These are phyloP conservation scores for Prinia subflava DNA, from an alignment of 2,113 vertebrate genomes.

Conservation along the genomic window DNA sequence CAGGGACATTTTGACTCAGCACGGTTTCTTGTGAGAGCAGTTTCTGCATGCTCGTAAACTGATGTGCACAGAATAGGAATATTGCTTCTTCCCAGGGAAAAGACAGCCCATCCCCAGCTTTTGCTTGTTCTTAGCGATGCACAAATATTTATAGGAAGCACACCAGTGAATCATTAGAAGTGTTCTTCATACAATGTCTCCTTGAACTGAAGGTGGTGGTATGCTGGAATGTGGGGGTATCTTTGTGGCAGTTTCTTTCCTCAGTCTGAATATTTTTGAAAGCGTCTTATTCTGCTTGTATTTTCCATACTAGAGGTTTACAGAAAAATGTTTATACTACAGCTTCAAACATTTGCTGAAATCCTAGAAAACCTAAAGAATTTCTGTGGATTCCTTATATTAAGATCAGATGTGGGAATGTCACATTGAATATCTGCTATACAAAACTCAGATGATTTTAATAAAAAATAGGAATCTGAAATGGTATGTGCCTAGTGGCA, in stretches of 20 bases:
- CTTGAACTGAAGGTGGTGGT: neutral
- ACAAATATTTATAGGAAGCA: neutral
- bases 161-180: neutral
- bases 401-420: conserved; percentile 56
- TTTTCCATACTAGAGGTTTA: conserved; percentile 47
- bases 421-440: conserved; percentile 25
- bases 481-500: conserved; percentile 9
- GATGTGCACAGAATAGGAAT: neutral
- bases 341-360: conserved; percentile 46
- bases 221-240: neutral
- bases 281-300: neutral
- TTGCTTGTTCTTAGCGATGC: neutral
- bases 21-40: neutral
- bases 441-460: conserved; percentile 24
- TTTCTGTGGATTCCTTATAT: conserved; percentile 60
- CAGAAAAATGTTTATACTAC: conserved; percentile 48
- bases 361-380: conserved; percentile 57
- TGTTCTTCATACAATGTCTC: neutral
- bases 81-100: neutral
- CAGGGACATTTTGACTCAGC: neutral
- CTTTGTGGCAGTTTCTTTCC: conserved; percentile 18
- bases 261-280: conserved; percentile 17
- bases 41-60: neutral
- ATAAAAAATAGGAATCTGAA: conserved; percentile 29
- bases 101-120: neutral